Conservation (phyloP, 2,888 invertebrate genomes). For the Miltochrista miniata region DNA sequence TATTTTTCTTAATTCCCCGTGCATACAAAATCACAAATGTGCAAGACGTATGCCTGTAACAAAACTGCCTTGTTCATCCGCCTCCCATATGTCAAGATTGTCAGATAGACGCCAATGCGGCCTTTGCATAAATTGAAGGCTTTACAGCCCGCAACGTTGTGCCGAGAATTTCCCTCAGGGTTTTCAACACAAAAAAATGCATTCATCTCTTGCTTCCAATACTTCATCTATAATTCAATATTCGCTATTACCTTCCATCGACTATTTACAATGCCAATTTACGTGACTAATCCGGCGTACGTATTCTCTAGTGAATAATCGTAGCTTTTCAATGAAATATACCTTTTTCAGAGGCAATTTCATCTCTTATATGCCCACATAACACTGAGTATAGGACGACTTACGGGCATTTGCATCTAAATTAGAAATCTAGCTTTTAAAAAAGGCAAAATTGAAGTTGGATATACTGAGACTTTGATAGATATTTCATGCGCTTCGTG, state of each 20-base stretch:
- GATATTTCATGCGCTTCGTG: slow-evolving; percentile 9
- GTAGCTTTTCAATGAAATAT: slow-evolving; percentile 41
- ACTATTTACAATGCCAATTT: slow-evolving; percentile 67
- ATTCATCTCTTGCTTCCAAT: slow-evolving; percentile 62
- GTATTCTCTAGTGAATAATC: slow-evolving; percentile 50
- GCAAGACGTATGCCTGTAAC: slow-evolving; percentile 27
- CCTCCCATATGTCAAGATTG: slow-evolving; percentile 66
- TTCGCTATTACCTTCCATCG: slow-evolving; percentile 57
- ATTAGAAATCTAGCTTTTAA: slow-evolving; percentile 28
- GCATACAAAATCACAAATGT: slow-evolving; percentile 14
- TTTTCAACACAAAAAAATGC: slow-evolving; percentile 64
- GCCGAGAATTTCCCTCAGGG: slow-evolving; percentile 75
- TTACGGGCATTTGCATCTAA: slow-evolving; percentile 34
- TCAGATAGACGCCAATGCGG: slow-evolving; percentile 68
- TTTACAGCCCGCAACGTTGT: slow-evolving; percentile 65
- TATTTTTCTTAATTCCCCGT: too few relatives aligned
- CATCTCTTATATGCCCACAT: slow-evolving; percentile 25
- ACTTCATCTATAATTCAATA: slow-evolving; percentile 74
- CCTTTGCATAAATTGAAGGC: slow-evolving; percentile 76
- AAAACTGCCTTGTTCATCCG: slow-evolving; percentile 62
- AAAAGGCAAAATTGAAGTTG: slow-evolving; percentile 21
- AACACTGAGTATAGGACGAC: slow-evolving; percentile 29
- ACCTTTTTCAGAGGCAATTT: slow-evolving; percentile 42
- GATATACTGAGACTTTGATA: slow-evolving; percentile 10
- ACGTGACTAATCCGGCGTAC: slow-evolving; percentile 54